phyloP scores from a whole-genome alignment of 2,888 invertebrate species.

The Reticulitermes lucifugus region DNA sequence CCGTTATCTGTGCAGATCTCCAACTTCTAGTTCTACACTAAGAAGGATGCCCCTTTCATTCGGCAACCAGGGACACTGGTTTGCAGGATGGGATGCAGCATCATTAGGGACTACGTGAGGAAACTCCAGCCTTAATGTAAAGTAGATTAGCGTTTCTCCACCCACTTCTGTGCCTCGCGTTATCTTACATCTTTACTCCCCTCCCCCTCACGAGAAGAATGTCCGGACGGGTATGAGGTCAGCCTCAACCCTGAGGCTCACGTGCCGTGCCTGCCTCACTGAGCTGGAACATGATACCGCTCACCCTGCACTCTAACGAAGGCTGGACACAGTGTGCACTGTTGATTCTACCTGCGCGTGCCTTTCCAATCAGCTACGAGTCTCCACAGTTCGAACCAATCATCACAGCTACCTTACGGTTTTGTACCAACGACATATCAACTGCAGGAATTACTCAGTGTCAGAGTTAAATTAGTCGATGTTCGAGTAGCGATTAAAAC shows the following conservation, averaged over 20 bases:
- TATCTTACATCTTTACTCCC: conserved; percentile 27
- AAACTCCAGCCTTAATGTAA: conserved; percentile 32
- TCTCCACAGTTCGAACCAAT: background rate
- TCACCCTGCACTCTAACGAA: too few species aligned
- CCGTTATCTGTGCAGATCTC: conserved; percentile 16
- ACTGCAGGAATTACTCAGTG: too few species aligned
- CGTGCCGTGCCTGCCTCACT: background rate
- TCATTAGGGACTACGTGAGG: conserved; percentile 36
- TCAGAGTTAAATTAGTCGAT: too few species aligned
- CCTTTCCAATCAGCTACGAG: background rate
- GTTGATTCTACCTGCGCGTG: background rate
- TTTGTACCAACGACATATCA: too few species aligned
- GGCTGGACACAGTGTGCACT: background rate
- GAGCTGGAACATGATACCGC: conserved; percentile 14
- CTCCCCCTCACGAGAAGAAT: background rate
- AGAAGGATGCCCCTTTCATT: conserved; percentile 31
- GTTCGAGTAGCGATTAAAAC: too few species aligned
- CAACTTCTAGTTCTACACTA: conserved; percentile 12
- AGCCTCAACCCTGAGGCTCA: background rate
- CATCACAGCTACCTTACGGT: too few species aligned
- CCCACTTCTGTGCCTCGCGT: background rate
- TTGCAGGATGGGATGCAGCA: conserved; percentile 16
- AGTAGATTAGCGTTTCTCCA: conserved; percentile 23
- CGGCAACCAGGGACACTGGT: conserved; percentile 19
- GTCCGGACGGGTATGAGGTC: background rate